phyloP scores from a whole-genome alignment of 2,113 vertebrate genomes.

The Pelmatolapia mariae region DNA sequence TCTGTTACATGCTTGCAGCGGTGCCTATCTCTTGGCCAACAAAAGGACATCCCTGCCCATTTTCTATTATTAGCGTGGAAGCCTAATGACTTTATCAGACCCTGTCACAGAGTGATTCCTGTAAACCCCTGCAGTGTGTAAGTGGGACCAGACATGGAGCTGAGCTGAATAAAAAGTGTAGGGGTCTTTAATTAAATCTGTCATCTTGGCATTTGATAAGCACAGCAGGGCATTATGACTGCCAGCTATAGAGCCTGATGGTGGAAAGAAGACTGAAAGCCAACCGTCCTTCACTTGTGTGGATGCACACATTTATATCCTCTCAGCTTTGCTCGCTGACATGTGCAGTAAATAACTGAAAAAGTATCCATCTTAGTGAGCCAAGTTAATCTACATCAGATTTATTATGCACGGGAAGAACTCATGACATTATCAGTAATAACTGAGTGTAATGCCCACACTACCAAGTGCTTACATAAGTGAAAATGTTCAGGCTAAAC shows the following conservation, averaged over 20 bases:
- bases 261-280: background rate
- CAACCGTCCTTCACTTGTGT: background rate
- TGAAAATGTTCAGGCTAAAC: background rate
- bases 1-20: constrained; percentile 6
- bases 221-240: constrained; percentile 23
- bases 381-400: background rate
- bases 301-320: background rate
- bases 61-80: constrained; percentile 39
- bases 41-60: constrained; percentile 34
- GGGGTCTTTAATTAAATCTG: constrained; percentile 66
- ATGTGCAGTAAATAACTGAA: background rate
- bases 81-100: constrained; percentile 62
- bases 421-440: background rate
- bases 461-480: background rate
- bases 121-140: constrained; percentile 27
- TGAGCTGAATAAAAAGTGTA: constrained; percentile 16
- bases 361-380: background rate
- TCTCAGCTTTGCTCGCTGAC: background rate
- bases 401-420: background rate
- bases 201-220: constrained; percentile 62
- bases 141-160: constrained; percentile 21
- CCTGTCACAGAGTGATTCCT: constrained; percentile 18
- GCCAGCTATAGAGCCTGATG: constrained; percentile 11
- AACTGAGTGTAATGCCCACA: background rate
- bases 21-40: constrained; percentile 23